Percentiles rank a stretch among this genome's conserved stretches.
Evolutionary conservation across 2,888 invertebrate genomes (phyloP).

Genomic region (Sialis fuliginosa): DNA sequence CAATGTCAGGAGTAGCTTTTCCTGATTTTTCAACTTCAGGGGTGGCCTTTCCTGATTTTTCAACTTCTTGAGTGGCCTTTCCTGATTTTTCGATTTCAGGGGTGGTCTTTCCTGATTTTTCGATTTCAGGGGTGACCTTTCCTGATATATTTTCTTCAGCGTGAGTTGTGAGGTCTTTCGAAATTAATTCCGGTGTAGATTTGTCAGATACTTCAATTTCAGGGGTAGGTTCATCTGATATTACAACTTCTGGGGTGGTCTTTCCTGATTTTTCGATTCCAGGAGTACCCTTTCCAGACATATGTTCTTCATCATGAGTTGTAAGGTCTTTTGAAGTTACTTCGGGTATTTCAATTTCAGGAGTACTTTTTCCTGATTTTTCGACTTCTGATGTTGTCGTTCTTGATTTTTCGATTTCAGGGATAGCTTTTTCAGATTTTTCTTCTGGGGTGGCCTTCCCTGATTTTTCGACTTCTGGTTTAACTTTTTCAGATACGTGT

Average conservation of each 20-base stretch:
- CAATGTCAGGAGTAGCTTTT: neutral
- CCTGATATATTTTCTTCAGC: neutral
- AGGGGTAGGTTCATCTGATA: neutral
- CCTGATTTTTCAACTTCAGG: neutral
- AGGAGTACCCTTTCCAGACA: neutral
- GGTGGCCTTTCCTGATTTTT: neutral
- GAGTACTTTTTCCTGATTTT: neutral
- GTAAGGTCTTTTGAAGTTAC: neutral
- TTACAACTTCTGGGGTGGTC: slow-evolving; percentile 5
- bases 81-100: slow-evolving; percentile 8
- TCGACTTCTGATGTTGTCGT: slow-evolving; percentile 2
- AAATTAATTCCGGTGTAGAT: neutral
- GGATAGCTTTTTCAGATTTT: slow-evolving; percentile 10
- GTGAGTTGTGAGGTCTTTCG: neutral
- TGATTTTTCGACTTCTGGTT: slow-evolving; percentile 9
- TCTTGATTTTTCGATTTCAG: slow-evolving; percentile 10
- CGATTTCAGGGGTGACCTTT: too few species aligned
- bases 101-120: neutral
- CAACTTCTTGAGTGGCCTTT: slow-evolving; percentile 4
- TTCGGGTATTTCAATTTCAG: neutral
- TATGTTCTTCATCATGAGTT: neutral
- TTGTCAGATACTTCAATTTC: neutral
- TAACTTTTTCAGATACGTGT: slow-evolving; percentile 22
- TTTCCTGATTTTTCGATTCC: slow-evolving; percentile 8
- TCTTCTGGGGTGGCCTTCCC: slow-evolving; percentile 23